Base-by-base conservation (phyloP, 23 tunicate species). In the Diplosoma virens region DNA sequence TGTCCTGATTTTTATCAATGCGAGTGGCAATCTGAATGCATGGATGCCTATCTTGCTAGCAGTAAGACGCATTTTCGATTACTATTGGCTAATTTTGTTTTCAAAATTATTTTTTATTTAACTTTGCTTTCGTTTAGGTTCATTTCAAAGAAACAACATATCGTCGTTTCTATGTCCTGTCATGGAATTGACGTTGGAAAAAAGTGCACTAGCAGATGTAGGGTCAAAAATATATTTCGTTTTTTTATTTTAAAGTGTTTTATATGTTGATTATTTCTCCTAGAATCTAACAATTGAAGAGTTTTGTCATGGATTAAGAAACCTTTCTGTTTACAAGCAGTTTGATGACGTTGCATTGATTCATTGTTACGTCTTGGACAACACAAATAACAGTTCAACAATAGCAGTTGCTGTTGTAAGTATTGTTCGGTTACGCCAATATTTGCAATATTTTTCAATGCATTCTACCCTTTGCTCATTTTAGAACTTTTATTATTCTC, bases 331-430 rank as follows among this genome's bases (percentile, higher is more conserved):
- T 22, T 47, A 72, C 22, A 20, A 29, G 25, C 23, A 22, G 17
- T 48, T 27, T 25, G 2, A 18, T 1, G 26, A 29, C n/a, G 22
- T 50, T 29, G 55, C 75, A 22, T 6, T 34, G 3, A 33, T 72
- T 2, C 78, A 72, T 26, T 72, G 78, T 35, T 27, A 32, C 6
- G n/a, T 29, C 2, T 23, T 47, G 2, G 9, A 47, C 20, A 5
- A 47, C 9, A 72, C 47, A 18, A 61, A 72, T 9, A 17, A 23
- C 59, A 72, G 48, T 35, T 27, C 21, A 47, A 16, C 60, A 7
- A 4, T 72, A 25, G 78, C 78, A 23, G 61, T 72, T 16, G 21
- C 78, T 25, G 33, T 72, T 32, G 78, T 72, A 72, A 16, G 78
- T 14, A 3, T 7, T 64, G 4, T 6, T 64, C 4, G n/a, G 52